Conservation (phyloP, 2,113 vertebrate genomes). For the Vanacampus margaritifer region DNA sequence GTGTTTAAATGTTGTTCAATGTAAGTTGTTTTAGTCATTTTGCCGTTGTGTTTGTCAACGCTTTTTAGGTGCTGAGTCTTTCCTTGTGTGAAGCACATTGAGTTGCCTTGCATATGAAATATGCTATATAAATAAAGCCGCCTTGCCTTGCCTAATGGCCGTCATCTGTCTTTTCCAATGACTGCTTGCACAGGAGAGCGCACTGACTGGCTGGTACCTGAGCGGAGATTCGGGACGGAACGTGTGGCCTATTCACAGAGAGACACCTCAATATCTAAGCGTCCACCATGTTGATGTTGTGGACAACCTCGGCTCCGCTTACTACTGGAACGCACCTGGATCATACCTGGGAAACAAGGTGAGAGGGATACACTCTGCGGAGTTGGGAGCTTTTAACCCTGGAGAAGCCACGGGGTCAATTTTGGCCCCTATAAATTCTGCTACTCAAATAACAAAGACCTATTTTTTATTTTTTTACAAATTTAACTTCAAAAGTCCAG, state of each 20-base stretch:
- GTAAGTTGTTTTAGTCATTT: too few relatives aligned
- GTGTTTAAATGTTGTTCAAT: too few relatives aligned
- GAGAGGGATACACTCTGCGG: not conserved
- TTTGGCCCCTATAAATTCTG: too few relatives aligned
- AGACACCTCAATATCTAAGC: conserved; percentile 53
- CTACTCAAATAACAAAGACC: too few relatives aligned
- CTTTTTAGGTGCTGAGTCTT: too few relatives aligned
- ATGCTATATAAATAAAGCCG: too few relatives aligned
- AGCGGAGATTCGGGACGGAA: conserved; percentile 46
- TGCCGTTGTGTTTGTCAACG: too few relatives aligned
- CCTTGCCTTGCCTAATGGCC: not conserved
- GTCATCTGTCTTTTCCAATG: not conserved
- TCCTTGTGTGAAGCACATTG: too few relatives aligned
- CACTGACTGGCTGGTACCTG: conserved; percentile 62
- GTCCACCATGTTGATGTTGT: conserved; percentile 50
- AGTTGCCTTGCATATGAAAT: too few relatives aligned
- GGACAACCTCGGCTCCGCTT: conserved; percentile 51
- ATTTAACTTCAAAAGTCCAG: too few relatives aligned
- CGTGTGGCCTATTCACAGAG: conserved; percentile 59
- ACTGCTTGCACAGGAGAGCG: conserved; percentile 42
- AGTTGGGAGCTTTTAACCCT: not conserved
- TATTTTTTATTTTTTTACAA: too few relatives aligned
- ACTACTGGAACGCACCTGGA: conserved; percentile 67
- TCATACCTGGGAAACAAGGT: conserved; percentile 64
- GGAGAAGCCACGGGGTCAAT: too few relatives aligned